Base-by-base conservation (phyloP, 2,113 vertebrate species). In the Cyprinus carpio region DNA sequence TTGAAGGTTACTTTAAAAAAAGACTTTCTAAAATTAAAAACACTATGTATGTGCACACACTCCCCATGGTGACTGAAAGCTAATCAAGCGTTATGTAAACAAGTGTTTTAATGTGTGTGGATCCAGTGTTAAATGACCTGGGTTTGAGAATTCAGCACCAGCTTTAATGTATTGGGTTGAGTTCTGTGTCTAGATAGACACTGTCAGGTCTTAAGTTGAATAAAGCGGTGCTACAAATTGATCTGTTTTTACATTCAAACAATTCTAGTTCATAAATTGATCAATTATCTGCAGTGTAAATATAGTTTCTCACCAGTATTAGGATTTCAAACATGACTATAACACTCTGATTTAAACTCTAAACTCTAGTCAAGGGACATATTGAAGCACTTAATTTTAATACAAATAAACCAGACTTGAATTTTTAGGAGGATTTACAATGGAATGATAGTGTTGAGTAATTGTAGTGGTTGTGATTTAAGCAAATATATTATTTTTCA, bases 331-430 rank as follows among this genome's bases (percentile, higher is more conserved):
- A 18, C 43, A 54, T 16, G 4, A 13, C 37, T 75, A 60, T 25
- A 81, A 54, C 25, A 29, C 27, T 85, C 16, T 40, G 7, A 75
- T 78, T 75, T 71, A 13, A 18, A 56, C 54, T 75, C 72, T n/a
- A n/a, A n/a, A 2, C 49, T 75, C 64, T 80, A 37, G 43, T 72
- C n/a, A 29, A 62, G 40, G 16, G 58, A 80, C 72, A 74, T 58
- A 43, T 85, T 85, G 62, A 86, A 83, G 87, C 85, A 88, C 49
- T 76, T 84, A 81, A 37, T 31, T 81, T 46, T 79, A 31, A 64
- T 67, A 16, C 23, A 46, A 60, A 56, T 31, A 27, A 81, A 69
- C 54, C 60, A 82, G 46, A 86, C 34, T 84, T 62, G 49, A 67
- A 74, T 46, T 43, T 72, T 65, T 72, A 75, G 84, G 75, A 13